Evolutionary conservation across 2,797 vertebrate species (phyloP).

Genomic region (Enteromius radiatus): DNA sequence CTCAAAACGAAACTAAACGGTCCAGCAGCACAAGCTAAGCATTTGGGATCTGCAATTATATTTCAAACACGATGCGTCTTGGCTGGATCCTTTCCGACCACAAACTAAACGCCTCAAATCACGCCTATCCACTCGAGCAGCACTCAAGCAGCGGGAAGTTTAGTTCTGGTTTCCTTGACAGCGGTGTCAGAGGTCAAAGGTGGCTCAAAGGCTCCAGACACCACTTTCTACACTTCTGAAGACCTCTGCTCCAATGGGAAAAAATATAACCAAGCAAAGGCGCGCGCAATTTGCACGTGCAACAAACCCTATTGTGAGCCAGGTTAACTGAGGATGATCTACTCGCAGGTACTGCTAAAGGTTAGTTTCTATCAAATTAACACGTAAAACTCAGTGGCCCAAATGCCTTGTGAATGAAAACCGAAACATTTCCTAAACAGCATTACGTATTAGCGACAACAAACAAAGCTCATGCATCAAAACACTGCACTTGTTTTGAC

Average conservation of each 20-base stretch:
- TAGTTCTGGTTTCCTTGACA: slow-evolving; percentile 53
- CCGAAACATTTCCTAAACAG: not conserved
- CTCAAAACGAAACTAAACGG: slow-evolving; percentile 18
- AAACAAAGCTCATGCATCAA: slow-evolving; percentile 1
- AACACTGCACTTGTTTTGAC: not conserved
- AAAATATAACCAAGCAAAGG: slow-evolving; percentile 4
- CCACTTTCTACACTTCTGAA: slow-evolving; percentile 25
- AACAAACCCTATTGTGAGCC: slow-evolving; percentile 36
- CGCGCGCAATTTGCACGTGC: slow-evolving; percentile 42
- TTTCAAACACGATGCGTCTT: slow-evolving; percentile 13
- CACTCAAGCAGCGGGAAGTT: slow-evolving; percentile 47
- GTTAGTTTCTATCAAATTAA: not conserved
- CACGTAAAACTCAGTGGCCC: not conserved
- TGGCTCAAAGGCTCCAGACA: slow-evolving; percentile 58
- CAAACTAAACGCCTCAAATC: slow-evolving; percentile 37
- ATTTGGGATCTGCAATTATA: slow-evolving; percentile 18
- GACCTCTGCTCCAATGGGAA: not conserved
- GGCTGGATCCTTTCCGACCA: not conserved
- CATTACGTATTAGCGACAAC: not conserved
- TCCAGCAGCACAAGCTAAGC: not conserved
- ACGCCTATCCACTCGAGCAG: slow-evolving; percentile 8
- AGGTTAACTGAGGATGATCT: slow-evolving; percentile 51
- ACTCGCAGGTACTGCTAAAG: slow-evolving; percentile 17
- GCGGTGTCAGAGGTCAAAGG: slow-evolving; percentile 60
- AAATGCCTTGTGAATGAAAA: not conserved